Conservation (phyloP, 2,888 invertebrate species). For the Drosophila trichaetosa region DNA sequence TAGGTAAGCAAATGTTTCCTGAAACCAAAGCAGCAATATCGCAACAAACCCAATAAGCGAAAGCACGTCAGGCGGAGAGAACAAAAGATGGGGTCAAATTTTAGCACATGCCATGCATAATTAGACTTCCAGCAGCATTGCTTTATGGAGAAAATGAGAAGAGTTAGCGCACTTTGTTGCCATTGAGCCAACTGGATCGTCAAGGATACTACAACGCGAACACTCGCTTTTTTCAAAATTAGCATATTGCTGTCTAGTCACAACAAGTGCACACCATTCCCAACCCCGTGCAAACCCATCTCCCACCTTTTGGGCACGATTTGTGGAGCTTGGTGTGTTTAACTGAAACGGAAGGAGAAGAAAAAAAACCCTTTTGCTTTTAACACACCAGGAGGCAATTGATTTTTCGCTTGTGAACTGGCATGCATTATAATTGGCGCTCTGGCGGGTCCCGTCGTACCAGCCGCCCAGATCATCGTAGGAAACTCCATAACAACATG, state of each 20-base stretch:
- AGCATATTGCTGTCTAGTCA: constrained; percentile 2
- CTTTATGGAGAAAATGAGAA: not conserved
- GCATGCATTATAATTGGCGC: not conserved
- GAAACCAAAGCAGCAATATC: not conserved
- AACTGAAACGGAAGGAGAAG: not conserved
- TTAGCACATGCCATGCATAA: not conserved
- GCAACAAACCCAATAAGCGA: not conserved
- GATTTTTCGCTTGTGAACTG: not conserved
- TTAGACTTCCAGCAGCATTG: not conserved
- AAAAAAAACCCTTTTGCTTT: not conserved
- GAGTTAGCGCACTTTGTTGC: not conserved
- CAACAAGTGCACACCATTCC: not conserved
- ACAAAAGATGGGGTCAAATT: not conserved
- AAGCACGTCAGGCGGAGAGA: not conserved
- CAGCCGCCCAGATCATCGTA: not conserved
- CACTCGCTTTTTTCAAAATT: not conserved
- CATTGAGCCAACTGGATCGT: not conserved
- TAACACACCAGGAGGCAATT: not conserved
- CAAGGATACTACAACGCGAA: not conserved
- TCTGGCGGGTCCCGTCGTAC: not conserved
- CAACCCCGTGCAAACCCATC: not conserved
- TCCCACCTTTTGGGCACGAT: not conserved
- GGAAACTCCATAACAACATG: not conserved
- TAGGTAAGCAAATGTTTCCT: not conserved
- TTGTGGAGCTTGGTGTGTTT: not conserved